These are phyloP conservation scores for Muntiacus reevesi DNA, from an alignment of 2,113 vertebrate genomes.

Conservation along the genomic window DNA sequence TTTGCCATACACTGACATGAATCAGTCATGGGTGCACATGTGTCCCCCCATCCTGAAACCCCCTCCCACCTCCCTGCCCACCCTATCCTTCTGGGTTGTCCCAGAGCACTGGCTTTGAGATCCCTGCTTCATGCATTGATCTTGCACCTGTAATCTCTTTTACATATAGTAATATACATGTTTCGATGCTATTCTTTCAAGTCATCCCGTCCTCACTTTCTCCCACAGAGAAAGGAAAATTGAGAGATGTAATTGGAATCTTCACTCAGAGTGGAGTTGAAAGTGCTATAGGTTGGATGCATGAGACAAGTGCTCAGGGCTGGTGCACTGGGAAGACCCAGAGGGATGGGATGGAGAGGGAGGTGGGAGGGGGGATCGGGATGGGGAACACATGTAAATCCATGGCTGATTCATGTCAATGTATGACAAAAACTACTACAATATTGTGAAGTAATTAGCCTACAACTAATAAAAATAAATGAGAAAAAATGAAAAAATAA, in stretches of 20 bases:
- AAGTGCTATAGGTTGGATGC: slow-evolving; percentile 76
- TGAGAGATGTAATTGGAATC: slow-evolving; percentile 86
- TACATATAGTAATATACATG: background rate
- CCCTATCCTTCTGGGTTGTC: background rate
- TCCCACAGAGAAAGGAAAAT: slow-evolving; percentile 70
- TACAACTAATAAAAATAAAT: no score
- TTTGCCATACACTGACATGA: background rate
- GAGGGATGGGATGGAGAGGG: no score
- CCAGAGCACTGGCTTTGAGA: background rate
- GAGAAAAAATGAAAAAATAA: no score
- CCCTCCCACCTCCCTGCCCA: background rate
- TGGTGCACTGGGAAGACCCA: no score
- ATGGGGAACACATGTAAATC: no score
- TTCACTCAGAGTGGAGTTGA: slow-evolving; percentile 93
- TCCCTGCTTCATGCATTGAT: background rate
- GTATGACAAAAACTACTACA: no score
- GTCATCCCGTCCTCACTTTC: background rate
- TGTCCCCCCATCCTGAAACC: background rate
- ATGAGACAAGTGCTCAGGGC: no score
- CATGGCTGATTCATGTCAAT: no score
- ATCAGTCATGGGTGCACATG: background rate
- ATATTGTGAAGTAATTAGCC: no score
- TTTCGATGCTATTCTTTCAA: background rate
- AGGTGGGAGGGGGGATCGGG: no score
- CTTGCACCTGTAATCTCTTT: background rate